Conservation (phyloP, 2,797 vertebrate species). For the Phalloptychus januarius region DNA sequence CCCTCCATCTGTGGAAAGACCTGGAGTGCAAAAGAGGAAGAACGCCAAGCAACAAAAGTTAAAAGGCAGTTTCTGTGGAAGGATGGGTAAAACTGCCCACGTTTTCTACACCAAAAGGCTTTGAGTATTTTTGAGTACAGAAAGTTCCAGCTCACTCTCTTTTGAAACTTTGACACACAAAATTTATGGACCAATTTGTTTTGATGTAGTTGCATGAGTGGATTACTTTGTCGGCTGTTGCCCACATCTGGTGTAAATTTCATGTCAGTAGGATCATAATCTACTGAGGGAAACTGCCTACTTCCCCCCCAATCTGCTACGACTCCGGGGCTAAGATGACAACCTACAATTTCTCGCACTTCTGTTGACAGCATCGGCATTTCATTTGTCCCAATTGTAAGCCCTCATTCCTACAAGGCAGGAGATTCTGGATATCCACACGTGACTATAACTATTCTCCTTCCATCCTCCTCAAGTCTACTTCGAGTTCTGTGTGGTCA, state of each 20-base stretch:
- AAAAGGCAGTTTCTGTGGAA: not conserved
- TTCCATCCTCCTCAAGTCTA: not conserved
- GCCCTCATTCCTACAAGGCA: not conserved
- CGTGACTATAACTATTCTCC: slow-evolving; percentile 6
- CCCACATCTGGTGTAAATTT: not conserved
- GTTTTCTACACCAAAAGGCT: not conserved
- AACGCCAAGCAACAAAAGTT: not conserved
- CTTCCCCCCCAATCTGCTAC: too few species aligned
- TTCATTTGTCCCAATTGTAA: not conserved
- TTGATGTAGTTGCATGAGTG: not conserved
- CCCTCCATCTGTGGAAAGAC: not conserved
- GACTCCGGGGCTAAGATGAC: not conserved
- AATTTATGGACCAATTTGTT: not conserved
- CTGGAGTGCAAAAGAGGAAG: not conserved
- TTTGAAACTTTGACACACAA: not conserved
- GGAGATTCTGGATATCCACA: not conserved
- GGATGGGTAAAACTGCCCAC: too few species aligned
- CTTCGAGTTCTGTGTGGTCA: not conserved
- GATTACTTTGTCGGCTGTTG: not conserved
- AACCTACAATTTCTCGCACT: not conserved
- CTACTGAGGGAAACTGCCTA: not conserved
- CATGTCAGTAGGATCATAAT: not conserved
- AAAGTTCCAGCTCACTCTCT: not conserved
- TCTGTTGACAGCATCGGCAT: not conserved
- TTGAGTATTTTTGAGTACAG: not conserved